These are phyloP conservation scores for Gorsachius magnificus DNA, from an alignment of 2,797 vertebrate species.

Conservation along the genomic window DNA sequence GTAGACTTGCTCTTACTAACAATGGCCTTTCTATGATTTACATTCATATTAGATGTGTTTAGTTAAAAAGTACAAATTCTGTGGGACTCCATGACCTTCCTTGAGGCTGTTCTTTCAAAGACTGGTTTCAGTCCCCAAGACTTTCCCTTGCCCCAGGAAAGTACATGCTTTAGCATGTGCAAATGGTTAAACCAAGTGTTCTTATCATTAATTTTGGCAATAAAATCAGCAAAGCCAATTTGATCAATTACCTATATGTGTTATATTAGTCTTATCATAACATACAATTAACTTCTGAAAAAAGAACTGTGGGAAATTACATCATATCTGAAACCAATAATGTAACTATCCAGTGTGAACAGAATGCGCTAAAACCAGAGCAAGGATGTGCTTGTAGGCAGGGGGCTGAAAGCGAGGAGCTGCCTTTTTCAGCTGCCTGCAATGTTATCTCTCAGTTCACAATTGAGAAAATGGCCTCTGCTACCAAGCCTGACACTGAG, in stretches of 20 bases:
- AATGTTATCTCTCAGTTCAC: not conserved
- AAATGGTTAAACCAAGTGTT: not conserved
- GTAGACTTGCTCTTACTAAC: not conserved
- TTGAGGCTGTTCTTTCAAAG: not conserved
- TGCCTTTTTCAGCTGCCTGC: not conserved
- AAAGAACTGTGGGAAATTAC: not conserved
- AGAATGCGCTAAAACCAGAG: not conserved
- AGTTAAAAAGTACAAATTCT: not conserved
- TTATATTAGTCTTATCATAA: not conserved
- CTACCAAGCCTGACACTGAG: not conserved
- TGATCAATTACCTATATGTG: not conserved
- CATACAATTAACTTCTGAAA: not conserved
- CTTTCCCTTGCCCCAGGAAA: not conserved
- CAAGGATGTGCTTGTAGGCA: not conserved
- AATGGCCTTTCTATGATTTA: not conserved
- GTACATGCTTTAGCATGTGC: not conserved
- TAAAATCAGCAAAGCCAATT: not conserved
- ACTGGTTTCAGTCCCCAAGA: not conserved
- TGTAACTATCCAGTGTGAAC: rapidly evolving
- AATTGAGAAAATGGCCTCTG: not conserved
- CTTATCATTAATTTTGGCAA: not conserved
- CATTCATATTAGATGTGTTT: not conserved
- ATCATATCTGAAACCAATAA: not conserved
- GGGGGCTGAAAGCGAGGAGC: not conserved
- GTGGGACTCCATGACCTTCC: not conserved